These are phyloP conservation scores for Dufourea novaeangliae DNA, from an alignment of 1,140 invertebrate genomes.

Conservation along the genomic window DNA sequence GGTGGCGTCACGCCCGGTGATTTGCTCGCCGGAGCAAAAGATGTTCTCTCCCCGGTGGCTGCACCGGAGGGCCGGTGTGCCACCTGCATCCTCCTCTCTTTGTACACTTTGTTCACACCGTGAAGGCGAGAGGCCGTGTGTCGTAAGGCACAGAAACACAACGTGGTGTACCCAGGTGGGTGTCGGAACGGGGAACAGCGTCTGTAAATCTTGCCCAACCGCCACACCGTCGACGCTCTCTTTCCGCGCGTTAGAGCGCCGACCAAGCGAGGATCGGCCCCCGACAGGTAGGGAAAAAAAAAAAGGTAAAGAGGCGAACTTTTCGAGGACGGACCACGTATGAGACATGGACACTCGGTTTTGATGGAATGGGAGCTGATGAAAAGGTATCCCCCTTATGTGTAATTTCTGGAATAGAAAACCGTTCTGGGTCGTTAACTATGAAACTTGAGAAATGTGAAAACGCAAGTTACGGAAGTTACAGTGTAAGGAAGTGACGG, in stretches of 20 bases:
- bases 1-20: constrained; percentile 70
- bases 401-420: too few species aligned
- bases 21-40: constrained; percentile 76
- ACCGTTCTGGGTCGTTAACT: too few species aligned
- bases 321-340: background rate
- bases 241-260: constrained; percentile 55
- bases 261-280: constrained; percentile 36
- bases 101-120: constrained; percentile 71
- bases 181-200: background rate
- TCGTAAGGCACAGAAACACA: constrained; percentile 59
- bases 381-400: too few species aligned
- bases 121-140: constrained; percentile 54
- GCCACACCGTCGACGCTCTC: constrained; percentile 18
- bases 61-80: too few species aligned
- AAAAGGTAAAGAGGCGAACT: constrained; percentile 42
- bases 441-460: too few species aligned
- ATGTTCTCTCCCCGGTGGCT: constrained; percentile 76
- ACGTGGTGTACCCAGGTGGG: constrained; percentile 3
- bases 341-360: too few species aligned
- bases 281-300: constrained; percentile 38
- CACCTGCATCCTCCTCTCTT: constrained; percentile 75
- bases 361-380: too few species aligned
- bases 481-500: too few species aligned
- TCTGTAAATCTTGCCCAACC: constrained; percentile 50
- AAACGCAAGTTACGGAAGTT: too few species aligned